Evolutionary conservation across 2,113 vertebrate genomes (phyloP).

Genomic region (Cranoglanis bouderius): DNA sequence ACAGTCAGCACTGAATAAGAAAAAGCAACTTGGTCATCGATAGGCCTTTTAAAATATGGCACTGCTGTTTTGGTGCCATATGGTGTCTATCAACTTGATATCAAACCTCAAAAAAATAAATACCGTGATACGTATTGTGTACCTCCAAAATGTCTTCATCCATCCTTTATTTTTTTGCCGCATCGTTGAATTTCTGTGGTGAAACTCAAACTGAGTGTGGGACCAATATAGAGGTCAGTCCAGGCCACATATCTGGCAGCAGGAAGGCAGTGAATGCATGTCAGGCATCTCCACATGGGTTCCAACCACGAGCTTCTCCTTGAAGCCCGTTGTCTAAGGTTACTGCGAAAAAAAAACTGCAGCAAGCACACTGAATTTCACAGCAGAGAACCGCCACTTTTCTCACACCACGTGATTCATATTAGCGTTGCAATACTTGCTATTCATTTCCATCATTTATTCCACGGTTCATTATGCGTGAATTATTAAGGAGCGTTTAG

Average conservation of each 20-base stretch:
- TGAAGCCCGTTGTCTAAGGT: constrained; percentile 12
- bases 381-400: neutral
- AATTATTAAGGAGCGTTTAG: neutral
- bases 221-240: constrained; percentile 31
- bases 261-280: constrained; percentile 33
- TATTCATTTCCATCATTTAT: neutral
- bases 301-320: constrained; percentile 31
- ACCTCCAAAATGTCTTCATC: neutral
- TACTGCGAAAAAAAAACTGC: constrained; percentile 11
- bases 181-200: constrained; percentile 5
- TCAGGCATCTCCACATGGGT: constrained; percentile 27
- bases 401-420: neutral
- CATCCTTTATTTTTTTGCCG: neutral
- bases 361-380: constrained; percentile 23
- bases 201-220: constrained; percentile 25
- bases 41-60: neutral
- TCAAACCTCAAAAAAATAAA: neutral
- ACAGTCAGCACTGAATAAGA: neutral
- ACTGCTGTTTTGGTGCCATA: neutral
- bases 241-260: neutral
- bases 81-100: constrained; percentile 1
- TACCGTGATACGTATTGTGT: neutral
- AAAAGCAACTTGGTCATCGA: neutral
- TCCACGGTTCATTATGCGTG: neutral
- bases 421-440: neutral